Evolutionary conservation across 2,888 invertebrate species (phyloP).

Genomic region (Drosophila anomalata): DNA sequence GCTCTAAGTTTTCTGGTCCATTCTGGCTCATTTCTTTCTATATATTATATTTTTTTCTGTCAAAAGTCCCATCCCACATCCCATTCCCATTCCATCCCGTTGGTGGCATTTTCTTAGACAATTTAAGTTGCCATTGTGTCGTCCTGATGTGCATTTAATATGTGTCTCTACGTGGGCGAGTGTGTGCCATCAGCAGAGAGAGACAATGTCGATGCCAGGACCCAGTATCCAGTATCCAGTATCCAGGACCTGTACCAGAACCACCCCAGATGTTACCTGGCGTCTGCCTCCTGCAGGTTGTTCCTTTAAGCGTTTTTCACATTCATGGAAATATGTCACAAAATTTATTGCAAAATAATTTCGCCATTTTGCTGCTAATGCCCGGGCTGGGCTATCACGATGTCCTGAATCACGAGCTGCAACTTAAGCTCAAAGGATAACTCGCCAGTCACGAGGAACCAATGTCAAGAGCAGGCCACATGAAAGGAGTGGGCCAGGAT

Average conservation of each 20-base stretch:
- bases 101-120: slow-evolving; percentile 58
- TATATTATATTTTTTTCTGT: slow-evolving; percentile 34
- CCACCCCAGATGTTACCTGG: slow-evolving; percentile 71
- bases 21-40: slow-evolving; percentile 33
- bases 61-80: slow-evolving; percentile 25
- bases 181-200: slow-evolving; percentile 19
- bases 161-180: slow-evolving; percentile 33
- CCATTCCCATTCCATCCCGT: slow-evolving; percentile 3
- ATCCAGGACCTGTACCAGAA: neutral
- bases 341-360: slow-evolving; percentile 81
- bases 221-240: neutral
- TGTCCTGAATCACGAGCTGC: slow-evolving; percentile 2
- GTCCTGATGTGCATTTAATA: slow-evolving; percentile 73
- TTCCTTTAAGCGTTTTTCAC: slow-evolving; percentile 42
- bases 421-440: neutral
- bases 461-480: slow-evolving; percentile 2
- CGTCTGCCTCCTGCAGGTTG: slow-evolving; percentile 49
- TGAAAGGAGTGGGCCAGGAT: neutral
- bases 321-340: slow-evolving; percentile 77
- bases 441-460: slow-evolving; percentile 2
- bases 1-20: slow-evolving; percentile 20
- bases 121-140: slow-evolving; percentile 68
- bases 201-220: slow-evolving; percentile 29
- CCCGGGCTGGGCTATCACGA: slow-evolving; percentile 22
- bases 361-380: slow-evolving; percentile 56